Base-by-base conservation (phyloP, 2,797 vertebrate genomes). In the Protosalanx chinensis region DNA sequence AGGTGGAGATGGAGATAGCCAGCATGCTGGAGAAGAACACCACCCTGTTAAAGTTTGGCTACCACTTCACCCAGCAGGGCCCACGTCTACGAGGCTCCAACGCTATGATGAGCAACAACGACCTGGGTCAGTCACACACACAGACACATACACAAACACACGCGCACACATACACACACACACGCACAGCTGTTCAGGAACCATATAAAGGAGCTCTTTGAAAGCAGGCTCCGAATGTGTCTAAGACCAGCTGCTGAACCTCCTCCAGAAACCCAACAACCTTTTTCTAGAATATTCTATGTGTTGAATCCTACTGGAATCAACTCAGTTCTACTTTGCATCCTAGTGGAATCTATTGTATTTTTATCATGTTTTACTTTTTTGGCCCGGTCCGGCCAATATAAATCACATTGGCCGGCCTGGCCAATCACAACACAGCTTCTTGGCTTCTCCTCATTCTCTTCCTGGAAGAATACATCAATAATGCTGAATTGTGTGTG, bases 1-100 rank as follows among this genome's bases (percentile, higher is more conserved):
- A 97, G 79, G 98, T 98, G 64, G 98, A 99, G 91, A 99, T 99
- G 98, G 97, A 99, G 90, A 99, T 99, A 0, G 98, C 96, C n/a
- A 93, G 82, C 85, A 98, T 99, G 93, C 81, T 99, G 91, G 98
- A 99, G 90, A 96, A 96, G 84, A 99, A 99, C 82, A 91, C 91
- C 67, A 94, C 95, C 0, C 88, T 99, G 70, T 81, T 99, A 84
- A 98, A 95, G 87, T 98, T 99, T 0, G 97, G 98, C 32, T 99
- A 99, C 90, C 96, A 98, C 77, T 99, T 98, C 84, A 98, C 97
- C 67, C 97, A 98, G 90, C 98, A 98, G 90, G 98, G 98, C 15
- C 98, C 98, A 0, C 93, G 98, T 72, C 93, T 98, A 67, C 91
- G 98, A 0, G 95, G 96, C 7, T 97, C 98, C 78, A 98, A 98